Base-by-base conservation (phyloP, 2,888 invertebrate genomes). In the Agrotis puta region DNA sequence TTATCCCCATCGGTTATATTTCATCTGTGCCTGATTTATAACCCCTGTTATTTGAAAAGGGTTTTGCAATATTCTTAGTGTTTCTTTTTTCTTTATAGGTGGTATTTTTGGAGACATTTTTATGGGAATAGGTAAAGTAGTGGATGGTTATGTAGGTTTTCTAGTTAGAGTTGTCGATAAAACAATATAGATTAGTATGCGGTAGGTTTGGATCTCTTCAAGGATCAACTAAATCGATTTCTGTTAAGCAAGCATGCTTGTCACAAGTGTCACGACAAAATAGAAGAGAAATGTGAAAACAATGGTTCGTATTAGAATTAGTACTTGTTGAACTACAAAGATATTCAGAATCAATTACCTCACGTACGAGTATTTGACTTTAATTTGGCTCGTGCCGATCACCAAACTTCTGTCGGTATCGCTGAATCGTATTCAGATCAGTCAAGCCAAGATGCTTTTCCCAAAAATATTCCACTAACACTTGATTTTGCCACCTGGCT, bases 11-110 rank as follows among this genome's bases (percentile, higher is more conserved):
- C 20, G 67, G 83, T 58, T 66, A 76, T 81, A 85, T 85, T 81
- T 82, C 81, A 83, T 84, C 50, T 64, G 18, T 22, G 43, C 9
- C 61, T 73, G 85, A 83, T 85, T 85, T 85, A 84, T 77, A 48
- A 47, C 43, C 27, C 51, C 64, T 57, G 68, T 74, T 85, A 75
- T 75, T 80, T 50, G 66, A 75, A 39, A 84, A 81, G 71, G 68
- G 64, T 73, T 67, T 71, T 1, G 16, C 47, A 62, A 69, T 77
- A 6, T 71, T 65, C 69, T 67, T 61, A 47, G 47, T 66, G 24
- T 64, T 51, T 56, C 45, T 16, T 16, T 65, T 70, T 59, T 45
- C 24, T 58, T 16, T 62, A 39, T 18, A 45, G 22, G 18, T 39
- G 20, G 20, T 63, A 43, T 70, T 64, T 59, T 58, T 59, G 33